A percentile compares a stretch with the other conserved stretches of the same genome.
phyloP scores from a whole-genome alignment of 2,888 invertebrate genomes.

The Drosophila buzzatii region DNA sequence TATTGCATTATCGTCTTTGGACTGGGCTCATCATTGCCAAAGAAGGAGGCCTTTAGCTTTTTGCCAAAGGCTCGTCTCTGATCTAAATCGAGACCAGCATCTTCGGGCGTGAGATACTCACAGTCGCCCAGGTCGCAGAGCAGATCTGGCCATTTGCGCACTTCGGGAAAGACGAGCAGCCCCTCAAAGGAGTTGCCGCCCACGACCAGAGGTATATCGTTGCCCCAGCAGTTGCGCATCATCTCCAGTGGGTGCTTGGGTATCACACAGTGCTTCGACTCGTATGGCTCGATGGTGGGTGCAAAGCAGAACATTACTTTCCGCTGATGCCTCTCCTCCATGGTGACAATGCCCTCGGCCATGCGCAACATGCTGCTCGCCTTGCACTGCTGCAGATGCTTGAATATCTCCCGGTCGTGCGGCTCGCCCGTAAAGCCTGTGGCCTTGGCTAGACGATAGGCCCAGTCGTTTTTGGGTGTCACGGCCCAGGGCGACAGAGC shows the following conservation, averaged over 20 bases:
- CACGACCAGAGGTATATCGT: conserved; percentile 83
- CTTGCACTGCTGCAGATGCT: conserved; percentile 82
- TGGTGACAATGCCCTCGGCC: conserved; percentile 82
- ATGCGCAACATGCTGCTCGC: conserved; percentile 81
- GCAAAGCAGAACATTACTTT: conserved; percentile 82
- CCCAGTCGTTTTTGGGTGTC: conserved; percentile 79
- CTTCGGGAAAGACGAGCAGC: conserved; percentile 81
- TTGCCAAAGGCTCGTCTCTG: conserved; percentile 82
- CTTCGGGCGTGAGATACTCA: conserved; percentile 81
- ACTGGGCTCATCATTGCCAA: conserved; percentile 84
- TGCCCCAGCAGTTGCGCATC: conserved; percentile 84
- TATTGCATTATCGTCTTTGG: conserved; percentile 83
- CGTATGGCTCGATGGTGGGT: conserved; percentile 83
- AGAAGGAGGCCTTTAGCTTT: conserved; percentile 85
- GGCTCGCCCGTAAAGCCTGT: conserved; percentile 82
- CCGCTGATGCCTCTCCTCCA: conserved; percentile 80
- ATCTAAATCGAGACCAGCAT: conserved; percentile 74
- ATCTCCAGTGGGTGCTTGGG: conserved; percentile 81
- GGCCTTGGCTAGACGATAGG: conserved; percentile 80
- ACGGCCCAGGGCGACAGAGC: conserved; percentile 82
- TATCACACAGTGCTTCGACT: conserved; percentile 81
- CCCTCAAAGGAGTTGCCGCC: conserved; percentile 85
- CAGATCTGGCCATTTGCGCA: conserved; percentile 81
- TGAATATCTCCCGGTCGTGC: conserved; percentile 82
- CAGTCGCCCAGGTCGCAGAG: conserved; percentile 78